A percentile compares a stretch with the other conserved stretches of the same genome.
Evolutionary conservation across 2,797 vertebrate genomes (phyloP).

Genomic region (Nannoperca australis): DNA sequence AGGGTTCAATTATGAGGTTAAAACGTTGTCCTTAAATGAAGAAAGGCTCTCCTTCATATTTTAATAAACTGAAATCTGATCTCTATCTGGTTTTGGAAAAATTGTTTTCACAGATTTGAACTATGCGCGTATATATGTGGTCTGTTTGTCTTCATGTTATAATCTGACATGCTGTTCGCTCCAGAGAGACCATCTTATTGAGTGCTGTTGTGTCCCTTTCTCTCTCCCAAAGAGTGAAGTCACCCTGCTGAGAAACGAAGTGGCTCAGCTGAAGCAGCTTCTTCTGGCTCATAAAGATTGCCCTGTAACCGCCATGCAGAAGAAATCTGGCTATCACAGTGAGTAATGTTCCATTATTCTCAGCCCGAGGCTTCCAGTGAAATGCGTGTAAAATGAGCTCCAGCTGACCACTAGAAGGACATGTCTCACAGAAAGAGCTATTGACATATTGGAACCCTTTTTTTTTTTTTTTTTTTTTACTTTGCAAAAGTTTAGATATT

Average conservation of each 20-base stretch:
- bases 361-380: conserved; percentile 86
- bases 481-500: conserved; percentile 66
- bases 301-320: conserved; percentile 99
- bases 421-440: conserved; percentile 61
- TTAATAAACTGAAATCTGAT: not conserved
- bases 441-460: conserved; percentile 47
- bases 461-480: conserved; percentile 31
- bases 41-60: not conserved
- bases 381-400: conserved; percentile 84
- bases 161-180: conserved; percentile 16
- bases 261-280: conserved; percentile 99
- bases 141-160: conserved; percentile 25
- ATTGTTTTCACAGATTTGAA: conserved; percentile 9
- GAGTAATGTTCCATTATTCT: conserved; percentile 96
- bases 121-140: not conserved
- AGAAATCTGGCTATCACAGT: conserved; percentile 99
- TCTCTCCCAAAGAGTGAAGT: conserved; percentile 93
- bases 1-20: not conserved
- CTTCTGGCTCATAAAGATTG: conserved; percentile 99
- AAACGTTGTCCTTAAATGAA: not conserved
- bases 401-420: conserved; percentile 66
- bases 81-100: not conserved
- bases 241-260: conserved; percentile 99
- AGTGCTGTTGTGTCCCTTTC: conserved; percentile 77
- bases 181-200: conserved; percentile 50